phyloP scores from a whole-genome alignment of 2,888 invertebrate species.

The Drosophila rellima region DNA sequence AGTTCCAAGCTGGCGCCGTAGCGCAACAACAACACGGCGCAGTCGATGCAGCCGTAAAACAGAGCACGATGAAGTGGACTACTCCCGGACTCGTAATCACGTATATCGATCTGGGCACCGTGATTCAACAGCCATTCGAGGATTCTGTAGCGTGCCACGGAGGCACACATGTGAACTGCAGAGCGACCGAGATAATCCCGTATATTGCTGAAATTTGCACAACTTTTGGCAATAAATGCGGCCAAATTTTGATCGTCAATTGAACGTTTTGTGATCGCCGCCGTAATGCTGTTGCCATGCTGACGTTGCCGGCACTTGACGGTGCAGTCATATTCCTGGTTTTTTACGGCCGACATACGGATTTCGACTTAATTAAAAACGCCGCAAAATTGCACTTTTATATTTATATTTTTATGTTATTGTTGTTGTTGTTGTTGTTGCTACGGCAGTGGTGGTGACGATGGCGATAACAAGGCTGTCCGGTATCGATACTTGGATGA shows the following conservation, averaged over 20 bases:
- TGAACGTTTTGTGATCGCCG: slow-evolving; percentile 89
- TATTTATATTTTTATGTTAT: not conserved
- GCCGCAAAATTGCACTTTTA: slow-evolving; percentile 38
- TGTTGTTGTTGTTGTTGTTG: slow-evolving; percentile 8
- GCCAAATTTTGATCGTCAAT: slow-evolving; percentile 88
- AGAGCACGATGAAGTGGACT: slow-evolving; percentile 93
- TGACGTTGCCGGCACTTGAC: slow-evolving; percentile 87
- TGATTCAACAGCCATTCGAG: slow-evolving; percentile 91
- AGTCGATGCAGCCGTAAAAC: slow-evolving; percentile 93
- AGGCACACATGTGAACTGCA: slow-evolving; percentile 92
- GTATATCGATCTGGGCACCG: slow-evolving; percentile 82
- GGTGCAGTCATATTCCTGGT: slow-evolving; percentile 87
- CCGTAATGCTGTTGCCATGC: slow-evolving; percentile 86
- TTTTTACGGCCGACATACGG: slow-evolving; percentile 70
- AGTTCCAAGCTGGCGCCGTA: slow-evolving; percentile 86
- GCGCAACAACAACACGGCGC: slow-evolving; percentile 90
- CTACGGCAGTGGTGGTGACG: slow-evolving; percentile 1
- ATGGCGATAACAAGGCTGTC: not conserved
- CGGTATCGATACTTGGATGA: slow-evolving; percentile 22
- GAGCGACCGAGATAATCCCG: slow-evolving; percentile 90
- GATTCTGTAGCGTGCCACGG: slow-evolving; percentile 89
- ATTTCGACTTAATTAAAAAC: slow-evolving; percentile 24
- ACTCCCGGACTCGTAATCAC: slow-evolving; percentile 87
- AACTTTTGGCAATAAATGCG: slow-evolving; percentile 87
- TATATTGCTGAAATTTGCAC: slow-evolving; percentile 88